phyloP scores from a whole-genome alignment of 92 coral and sea anemone species.

The Paragorgia papillata region DNA sequence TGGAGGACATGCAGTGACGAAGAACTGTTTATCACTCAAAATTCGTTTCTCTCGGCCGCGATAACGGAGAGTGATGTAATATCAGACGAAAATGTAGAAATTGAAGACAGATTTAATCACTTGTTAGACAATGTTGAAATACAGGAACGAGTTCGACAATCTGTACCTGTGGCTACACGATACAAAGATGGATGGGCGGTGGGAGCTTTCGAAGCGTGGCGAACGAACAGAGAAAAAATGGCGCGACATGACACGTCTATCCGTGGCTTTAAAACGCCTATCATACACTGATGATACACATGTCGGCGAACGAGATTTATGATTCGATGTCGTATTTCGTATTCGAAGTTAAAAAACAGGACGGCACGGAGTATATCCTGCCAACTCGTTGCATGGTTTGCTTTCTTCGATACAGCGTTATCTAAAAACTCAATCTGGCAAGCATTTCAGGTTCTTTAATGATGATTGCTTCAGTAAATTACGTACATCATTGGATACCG shows the following conservation, averaged over 20 bases:
- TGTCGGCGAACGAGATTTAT: slow-evolving; percentile 15
- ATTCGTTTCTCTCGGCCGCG: not conserved
- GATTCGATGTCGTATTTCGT: slow-evolving; percentile 10
- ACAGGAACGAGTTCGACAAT: slow-evolving; percentile 27
- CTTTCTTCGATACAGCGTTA: slow-evolving; percentile 32
- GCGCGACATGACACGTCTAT: not conserved
- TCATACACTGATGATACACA: not conserved
- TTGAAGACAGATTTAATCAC: not conserved
- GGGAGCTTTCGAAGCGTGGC: slow-evolving; percentile 39
- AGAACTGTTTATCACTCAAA: slow-evolving; percentile 6
- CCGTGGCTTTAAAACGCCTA: not conserved
- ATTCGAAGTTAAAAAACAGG: slow-evolving; percentile 10
- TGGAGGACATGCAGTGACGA: slow-evolving; percentile 5
- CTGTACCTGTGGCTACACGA: slow-evolving; percentile 30
- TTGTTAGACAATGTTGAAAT: slow-evolving; percentile 7
- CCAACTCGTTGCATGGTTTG: slow-evolving; percentile 42
- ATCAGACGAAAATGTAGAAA: not conserved
- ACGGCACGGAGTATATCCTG: slow-evolving; percentile 41
- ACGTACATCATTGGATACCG: slow-evolving; percentile 26
- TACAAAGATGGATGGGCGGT: slow-evolving; percentile 54
- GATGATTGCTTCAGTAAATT: slow-evolving; percentile 12
- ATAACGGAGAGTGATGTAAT: slow-evolving; percentile 18
- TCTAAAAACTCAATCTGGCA: not conserved
- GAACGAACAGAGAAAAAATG: slow-evolving; percentile 21
- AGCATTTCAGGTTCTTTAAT: slow-evolving; percentile 15